Evolutionary conservation across 1,140 invertebrate genomes (phyloP), one percentile per base, ranked within the genome.

Genomic region (Diachasmimorpha longicaudata): DNA sequence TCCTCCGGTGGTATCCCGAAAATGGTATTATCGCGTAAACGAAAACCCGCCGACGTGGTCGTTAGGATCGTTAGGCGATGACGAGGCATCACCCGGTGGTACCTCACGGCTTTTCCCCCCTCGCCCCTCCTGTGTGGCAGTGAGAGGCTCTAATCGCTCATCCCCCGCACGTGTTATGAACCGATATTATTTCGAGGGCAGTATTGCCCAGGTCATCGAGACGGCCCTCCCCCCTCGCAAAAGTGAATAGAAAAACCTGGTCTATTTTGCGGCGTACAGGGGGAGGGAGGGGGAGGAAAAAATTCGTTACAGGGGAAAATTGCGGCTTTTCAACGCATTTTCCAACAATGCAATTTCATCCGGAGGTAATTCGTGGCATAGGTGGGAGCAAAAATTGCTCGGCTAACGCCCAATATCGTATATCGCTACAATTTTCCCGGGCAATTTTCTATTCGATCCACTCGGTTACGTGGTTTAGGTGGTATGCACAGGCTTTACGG

Each of bases 1-100:
- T 23, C 14, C 16, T 19, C 11, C 13, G 48, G 11, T 37, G 9
- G 36, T 72, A 48, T 31, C 52, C 25, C 6, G 55, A n/a, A 42
- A 63, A 73, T 66, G 23, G 63, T 25, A 63, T 73, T 73, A 58
- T 25, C 21, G 19, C 39, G 8, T 44, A 21, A 31, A 73, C 66
- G 66, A 72, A 77, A 77, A 71, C 63, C 58, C 72, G 46, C 39
- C 23, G 52, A 67, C 21, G 31, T 9, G 58, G 44, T 77, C 67
- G 76, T 77, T 77, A 67, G 68, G 76, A 74, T 66, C 72, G 76
- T 77, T 77, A 74, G 52, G 72, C 72, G 19, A 77, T 77, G 72
- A 77, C 72, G 72, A 58, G 73, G 75, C 74, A 70, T 70, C 70
- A 66, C 69, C 63, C n/a, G 31, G 31, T 31, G 21, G 19, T 9